phyloP scores from a whole-genome alignment of 2,888 invertebrate genomes.

The Corythucha ciliata region DNA sequence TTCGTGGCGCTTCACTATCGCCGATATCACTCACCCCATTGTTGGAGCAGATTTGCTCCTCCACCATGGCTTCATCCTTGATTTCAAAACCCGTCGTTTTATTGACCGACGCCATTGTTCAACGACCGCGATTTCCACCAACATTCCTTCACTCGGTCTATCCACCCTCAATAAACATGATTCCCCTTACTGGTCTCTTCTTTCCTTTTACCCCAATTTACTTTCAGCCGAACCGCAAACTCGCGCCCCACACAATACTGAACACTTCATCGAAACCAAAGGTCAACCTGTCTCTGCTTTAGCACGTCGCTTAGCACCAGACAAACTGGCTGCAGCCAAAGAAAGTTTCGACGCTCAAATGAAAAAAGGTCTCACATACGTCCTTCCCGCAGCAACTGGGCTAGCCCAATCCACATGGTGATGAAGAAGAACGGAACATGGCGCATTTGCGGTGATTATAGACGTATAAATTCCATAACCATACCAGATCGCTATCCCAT shows the following conservation, averaged over 20 bases:
- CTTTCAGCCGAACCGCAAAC: too few relatives aligned
- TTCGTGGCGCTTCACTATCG: too few relatives aligned
- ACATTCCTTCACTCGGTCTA: too few relatives aligned
- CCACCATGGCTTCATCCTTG: too few relatives aligned
- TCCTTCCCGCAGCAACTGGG: constrained; percentile 38
- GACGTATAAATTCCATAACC: constrained; percentile 38
- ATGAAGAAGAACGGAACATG: constrained; percentile 35
- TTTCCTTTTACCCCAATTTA: too few relatives aligned
- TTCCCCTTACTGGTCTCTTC: too few relatives aligned
- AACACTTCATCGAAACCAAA: constrained; percentile 33
- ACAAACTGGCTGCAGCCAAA: constrained; percentile 35
- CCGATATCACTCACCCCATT: too few relatives aligned
- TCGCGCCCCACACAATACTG: constrained; percentile 24
- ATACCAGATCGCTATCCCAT: constrained; percentile 40
- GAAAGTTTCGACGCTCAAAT: constrained; percentile 36
- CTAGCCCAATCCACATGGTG: constrained; percentile 37
- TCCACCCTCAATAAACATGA: too few relatives aligned
- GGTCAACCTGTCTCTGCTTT: constrained; percentile 37
- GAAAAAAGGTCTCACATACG: constrained; percentile 34
- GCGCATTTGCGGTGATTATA: constrained; percentile 40
- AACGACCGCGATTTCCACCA: too few relatives aligned
- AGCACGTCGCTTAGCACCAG: constrained; percentile 37
- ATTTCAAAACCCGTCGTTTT: too few relatives aligned
- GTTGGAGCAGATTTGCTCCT: too few relatives aligned
- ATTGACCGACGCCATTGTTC: too few relatives aligned